phyloP scores from a whole-genome alignment of 2,888 invertebrate genomes.

The Stramonita haemastoma region DNA sequence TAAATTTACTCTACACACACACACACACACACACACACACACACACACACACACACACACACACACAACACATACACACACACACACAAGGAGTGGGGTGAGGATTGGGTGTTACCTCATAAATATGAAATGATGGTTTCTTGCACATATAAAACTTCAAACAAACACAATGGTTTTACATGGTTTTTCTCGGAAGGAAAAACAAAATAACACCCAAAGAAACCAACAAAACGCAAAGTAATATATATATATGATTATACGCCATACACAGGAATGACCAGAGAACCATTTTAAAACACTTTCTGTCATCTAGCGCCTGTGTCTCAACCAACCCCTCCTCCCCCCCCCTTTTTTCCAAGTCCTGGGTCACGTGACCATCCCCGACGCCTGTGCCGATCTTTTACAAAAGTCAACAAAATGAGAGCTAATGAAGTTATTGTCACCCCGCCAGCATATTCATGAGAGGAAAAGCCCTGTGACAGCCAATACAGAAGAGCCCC shows the following conservation, averaged over 20 bases:
- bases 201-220: neutral
- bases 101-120: too few species aligned
- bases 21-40: neutral
- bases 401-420: conserved; percentile 44
- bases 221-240: neutral
- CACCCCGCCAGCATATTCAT: conserved; percentile 32
- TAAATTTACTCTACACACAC: too few species aligned
- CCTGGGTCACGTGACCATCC: conserved; percentile 23
- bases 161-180: neutral
- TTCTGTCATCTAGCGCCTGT: conserved; percentile 19
- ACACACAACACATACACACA: neutral
- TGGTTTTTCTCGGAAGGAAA: neutral
- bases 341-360: neutral
- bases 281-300: neutral
- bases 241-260: too few species aligned
- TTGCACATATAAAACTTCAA: neutral
- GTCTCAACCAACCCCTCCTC: neutral
- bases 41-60: neutral
- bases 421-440: conserved; percentile 42
- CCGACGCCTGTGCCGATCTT: conserved; percentile 31
- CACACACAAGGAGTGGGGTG: neutral
- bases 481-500: conserved; percentile 18
- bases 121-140: too few species aligned
- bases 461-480: conserved; percentile 11
- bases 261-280: neutral